Evolutionary conservation across 2,797 vertebrate species (phyloP).

Genomic region (Mycteria americana): DNA sequence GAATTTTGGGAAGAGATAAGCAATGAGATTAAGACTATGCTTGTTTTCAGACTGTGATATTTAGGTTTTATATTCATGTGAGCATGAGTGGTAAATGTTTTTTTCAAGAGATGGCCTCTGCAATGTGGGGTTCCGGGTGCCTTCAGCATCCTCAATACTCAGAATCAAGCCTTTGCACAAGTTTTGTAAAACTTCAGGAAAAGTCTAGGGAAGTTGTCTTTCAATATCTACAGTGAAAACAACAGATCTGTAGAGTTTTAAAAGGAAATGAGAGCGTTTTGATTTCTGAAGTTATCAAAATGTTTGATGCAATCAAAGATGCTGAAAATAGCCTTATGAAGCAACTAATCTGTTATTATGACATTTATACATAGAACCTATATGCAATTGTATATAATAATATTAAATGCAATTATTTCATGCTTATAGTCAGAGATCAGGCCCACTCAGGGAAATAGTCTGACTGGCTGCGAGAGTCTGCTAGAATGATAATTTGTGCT

Average conservation of each 20-base stretch:
- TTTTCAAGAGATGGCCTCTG: background rate
- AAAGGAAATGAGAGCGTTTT: background rate
- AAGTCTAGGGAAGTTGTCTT: background rate
- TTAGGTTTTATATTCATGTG: background rate
- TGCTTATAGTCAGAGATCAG: background rate
- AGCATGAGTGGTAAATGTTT: background rate
- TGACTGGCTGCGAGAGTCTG: background rate
- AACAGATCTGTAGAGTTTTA: background rate
- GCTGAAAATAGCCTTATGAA: background rate
- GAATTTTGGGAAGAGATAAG: background rate
- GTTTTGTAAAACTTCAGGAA: background rate
- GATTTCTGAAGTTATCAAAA: background rate
- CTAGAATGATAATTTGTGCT: slow-evolving; percentile 2
- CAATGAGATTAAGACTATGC: background rate
- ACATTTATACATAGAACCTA: background rate
- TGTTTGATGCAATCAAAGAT: background rate
- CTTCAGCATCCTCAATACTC: background rate
- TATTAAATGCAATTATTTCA: background rate
- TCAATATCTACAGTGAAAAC: background rate
- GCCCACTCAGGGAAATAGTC: background rate
- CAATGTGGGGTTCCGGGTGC: background rate
- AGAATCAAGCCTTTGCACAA: background rate
- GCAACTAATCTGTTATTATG: background rate
- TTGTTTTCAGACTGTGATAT: background rate
- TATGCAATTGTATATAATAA: background rate